Percentiles rank a stretch among this genome's conserved stretches.
Evolutionary conservation across 2,113 vertebrate genomes (phyloP).

Genomic region (Ageneiosus marmoratus): DNA sequence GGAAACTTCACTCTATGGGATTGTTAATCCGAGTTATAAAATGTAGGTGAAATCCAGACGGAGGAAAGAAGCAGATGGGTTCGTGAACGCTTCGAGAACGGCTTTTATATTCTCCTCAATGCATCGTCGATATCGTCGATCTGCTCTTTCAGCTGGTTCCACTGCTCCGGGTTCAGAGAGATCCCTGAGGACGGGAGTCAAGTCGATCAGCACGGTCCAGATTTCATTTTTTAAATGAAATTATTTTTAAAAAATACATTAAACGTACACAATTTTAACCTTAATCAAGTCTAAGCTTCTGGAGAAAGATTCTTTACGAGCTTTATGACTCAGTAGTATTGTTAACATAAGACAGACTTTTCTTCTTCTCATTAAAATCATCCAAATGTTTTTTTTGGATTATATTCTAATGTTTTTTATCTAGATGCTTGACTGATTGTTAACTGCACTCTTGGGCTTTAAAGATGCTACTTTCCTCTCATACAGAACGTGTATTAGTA

Average conservation of each 20-base stretch:
- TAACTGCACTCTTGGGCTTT: neutral
- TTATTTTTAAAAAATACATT: neutral
- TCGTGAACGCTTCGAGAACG: neutral
- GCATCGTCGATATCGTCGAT: conserved; percentile 83
- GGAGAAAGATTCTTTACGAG: neutral
- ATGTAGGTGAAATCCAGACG: neutral
- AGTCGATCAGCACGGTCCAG: neutral
- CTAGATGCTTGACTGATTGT: neutral
- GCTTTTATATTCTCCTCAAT: conserved; percentile 73
- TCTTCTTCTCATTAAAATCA: too few species aligned
- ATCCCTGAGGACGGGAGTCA: conserved; percentile 49
- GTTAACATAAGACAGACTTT: too few species aligned
- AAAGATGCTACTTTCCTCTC: neutral
- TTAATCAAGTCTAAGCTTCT: neutral
- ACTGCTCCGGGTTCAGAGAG: conserved; percentile 82
- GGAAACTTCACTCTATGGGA: neutral
- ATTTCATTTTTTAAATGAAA: neutral
- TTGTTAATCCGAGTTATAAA: conserved; percentile 5
- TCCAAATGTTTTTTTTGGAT: neutral
- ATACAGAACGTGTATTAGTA: neutral
- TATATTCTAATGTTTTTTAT: neutral
- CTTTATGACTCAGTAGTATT: neutral
- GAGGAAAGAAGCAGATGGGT: conserved; percentile 7
- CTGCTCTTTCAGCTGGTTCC: conserved; percentile 83
- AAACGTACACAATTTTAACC: neutral